A percentile compares a stretch with the other conserved stretches of the same genome.
Conservation (phyloP, 1,140 invertebrate genomes). For the Drosophila rufa region DNA sequence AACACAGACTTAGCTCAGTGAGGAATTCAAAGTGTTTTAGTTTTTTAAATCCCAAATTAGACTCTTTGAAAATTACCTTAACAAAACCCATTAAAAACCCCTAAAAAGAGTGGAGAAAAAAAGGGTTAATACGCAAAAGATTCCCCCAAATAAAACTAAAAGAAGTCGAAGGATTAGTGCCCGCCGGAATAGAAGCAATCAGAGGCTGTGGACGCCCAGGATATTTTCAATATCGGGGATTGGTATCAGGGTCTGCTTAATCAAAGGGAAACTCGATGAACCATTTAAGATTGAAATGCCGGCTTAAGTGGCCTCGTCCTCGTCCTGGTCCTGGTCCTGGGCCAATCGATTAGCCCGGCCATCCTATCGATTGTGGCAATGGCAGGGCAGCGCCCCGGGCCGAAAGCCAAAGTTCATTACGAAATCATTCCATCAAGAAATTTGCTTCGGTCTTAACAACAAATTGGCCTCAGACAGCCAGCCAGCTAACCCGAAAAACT, state of each 20-base stretch:
- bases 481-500: constrained; percentile 9
- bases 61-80: background rate
- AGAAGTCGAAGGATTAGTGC: background rate
- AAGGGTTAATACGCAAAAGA: background rate
- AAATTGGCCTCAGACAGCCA: constrained; percentile 11
- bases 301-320: constrained; percentile 17
- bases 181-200: background rate
- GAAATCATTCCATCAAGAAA: constrained; percentile 45
- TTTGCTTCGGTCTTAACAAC: constrained; percentile 15
- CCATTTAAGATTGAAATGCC: constrained; percentile 37
- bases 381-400: background rate
- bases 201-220: background rate
- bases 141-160: constrained; percentile 1
- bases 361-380: constrained; percentile 17
- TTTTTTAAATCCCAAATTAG: too few relatives aligned
- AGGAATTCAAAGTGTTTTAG: too few relatives aligned
- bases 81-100: background rate
- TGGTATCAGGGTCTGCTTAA: constrained; percentile 7
- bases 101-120: background rate
- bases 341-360: constrained; percentile 15
- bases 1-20: too few relatives aligned
- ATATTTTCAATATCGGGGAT: background rate
- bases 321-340: background rate
- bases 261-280: constrained; percentile 38
- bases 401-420: constrained; percentile 29